Conservation (phyloP, 1,140 invertebrate genomes). For the Hylaeus anthracinus region DNA sequence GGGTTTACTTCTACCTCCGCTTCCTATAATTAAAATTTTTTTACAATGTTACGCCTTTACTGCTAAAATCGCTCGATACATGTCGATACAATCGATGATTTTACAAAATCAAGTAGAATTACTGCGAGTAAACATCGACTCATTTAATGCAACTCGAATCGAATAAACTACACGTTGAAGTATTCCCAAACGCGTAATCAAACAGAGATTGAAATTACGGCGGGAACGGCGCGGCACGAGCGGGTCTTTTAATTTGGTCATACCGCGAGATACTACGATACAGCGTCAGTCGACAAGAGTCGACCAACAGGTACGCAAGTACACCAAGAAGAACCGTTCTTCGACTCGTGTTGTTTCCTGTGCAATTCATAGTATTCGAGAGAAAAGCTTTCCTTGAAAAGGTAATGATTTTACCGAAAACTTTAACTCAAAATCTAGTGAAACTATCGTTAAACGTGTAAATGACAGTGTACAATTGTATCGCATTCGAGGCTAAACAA, state of each 20-base stretch:
- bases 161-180: not conserved
- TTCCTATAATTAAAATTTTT: too few relatives aligned
- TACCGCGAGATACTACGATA: not conserved
- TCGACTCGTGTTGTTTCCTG: not conserved
- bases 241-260: constrained; percentile 17
- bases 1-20: too few relatives aligned
- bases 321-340: not conserved
- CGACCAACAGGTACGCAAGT: constrained; percentile 11
- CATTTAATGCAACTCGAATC: not conserved
- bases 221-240: not conserved
- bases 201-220: constrained; percentile 3
- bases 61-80: too few relatives aligned
- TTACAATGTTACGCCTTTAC: too few relatives aligned
- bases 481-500: too few relatives aligned
- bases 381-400: not conserved
- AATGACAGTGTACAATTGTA: not conserved
- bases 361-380: not conserved
- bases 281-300: not conserved
- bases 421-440: not conserved
- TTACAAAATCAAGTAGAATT: too few relatives aligned
- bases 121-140: too few relatives aligned
- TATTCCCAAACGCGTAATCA: not conserved
- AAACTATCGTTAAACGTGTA: too few relatives aligned
- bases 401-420: not conserved
- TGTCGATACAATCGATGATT: too few relatives aligned